Conservation (phyloP, 2,888 invertebrate genomes). For the Muschampia plurimacula region DNA sequence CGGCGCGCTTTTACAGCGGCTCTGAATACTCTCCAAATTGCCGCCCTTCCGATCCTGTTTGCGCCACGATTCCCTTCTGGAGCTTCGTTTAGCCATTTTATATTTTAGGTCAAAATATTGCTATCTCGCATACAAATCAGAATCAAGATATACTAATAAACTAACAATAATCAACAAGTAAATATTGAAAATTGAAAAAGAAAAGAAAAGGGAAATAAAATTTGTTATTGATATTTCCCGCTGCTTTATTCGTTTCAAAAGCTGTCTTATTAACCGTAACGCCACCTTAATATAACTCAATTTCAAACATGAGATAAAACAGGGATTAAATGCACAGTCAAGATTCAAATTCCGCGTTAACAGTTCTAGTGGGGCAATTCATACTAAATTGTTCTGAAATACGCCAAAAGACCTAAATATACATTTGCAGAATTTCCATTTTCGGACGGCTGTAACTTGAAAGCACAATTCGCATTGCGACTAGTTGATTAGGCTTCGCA, state of each 20-base stretch:
- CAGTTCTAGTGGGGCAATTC: constrained; percentile 15
- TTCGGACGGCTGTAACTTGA: constrained; percentile 44
- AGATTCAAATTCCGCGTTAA: constrained; percentile 23
- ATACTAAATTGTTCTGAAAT: constrained; percentile 30
- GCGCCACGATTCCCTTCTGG: constrained; percentile 65
- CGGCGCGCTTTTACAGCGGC: constrained; percentile 82
- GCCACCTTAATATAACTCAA: not conserved
- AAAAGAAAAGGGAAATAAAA: not conserved
- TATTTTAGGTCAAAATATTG: constrained; percentile 43
- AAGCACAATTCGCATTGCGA: constrained; percentile 57
- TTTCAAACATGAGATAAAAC: not conserved
- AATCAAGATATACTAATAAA: not conserved
- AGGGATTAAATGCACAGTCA: constrained; percentile 8
- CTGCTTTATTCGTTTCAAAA: not conserved
- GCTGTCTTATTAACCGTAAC: not conserved
- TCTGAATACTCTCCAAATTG: constrained; percentile 83
- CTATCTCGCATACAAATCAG: not conserved
- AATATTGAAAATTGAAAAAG: not conserved
- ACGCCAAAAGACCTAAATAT: constrained; percentile 33
- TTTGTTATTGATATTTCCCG: not conserved
- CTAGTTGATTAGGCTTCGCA: constrained; percentile 62
- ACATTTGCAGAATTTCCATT: constrained; percentile 46
- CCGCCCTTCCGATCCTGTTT: constrained; percentile 82
- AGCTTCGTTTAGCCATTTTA: constrained; percentile 62
- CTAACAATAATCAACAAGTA: not conserved